Base-by-base conservation (phyloP, 2,888 invertebrate species). In the Leucozona laternaria region DNA sequence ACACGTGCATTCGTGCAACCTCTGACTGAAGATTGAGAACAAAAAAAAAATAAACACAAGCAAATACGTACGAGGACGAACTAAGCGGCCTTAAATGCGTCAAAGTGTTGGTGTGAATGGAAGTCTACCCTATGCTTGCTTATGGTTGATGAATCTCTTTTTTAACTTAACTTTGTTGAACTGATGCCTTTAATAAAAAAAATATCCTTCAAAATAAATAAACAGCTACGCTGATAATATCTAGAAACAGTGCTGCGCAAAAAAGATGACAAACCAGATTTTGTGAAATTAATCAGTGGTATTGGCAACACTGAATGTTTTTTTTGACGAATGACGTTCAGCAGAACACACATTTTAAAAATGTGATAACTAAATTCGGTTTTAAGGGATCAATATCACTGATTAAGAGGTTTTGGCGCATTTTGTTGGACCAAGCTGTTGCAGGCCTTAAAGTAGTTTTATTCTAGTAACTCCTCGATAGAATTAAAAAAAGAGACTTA, bases 1-100 rank as follows among this genome's bases (percentile, higher is more conserved):
- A 86, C 86, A 86, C 60, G 60, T 60, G 60, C 60, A 60, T 60
- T 60, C 60, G 73, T 81, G 86, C 86, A 82, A 86, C 86, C 86
- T 76, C 79, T 82, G 70, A 75, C 73, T 68, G 20, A 50, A 55
- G 57, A 73, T 81, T 45, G 70, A 81, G 50, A 57, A 37, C n/a
- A 53, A 75, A 28, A 34, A 48, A 10, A 28, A 34, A n/a, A 34
- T 7, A 48, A 34, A n/a, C n/a, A n/a, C n/a, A n/a, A n/a, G n/a
- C n/a, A 10, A 48, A 15, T 22, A 25, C 48, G 6, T 34, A 11
- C 11, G 4, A 37, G 66, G 15, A 79, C 55, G 64, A 76, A 45
- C 64, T 37, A 78, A 73, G 70, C 50, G 70, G 66, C 45, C 20
- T 50, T 76, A 55, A 70, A 75, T 79, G 62, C 70, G 48, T 68